Conservation (phyloP, 2,888 invertebrate genomes). For the Drosophila flavopinicola region DNA sequence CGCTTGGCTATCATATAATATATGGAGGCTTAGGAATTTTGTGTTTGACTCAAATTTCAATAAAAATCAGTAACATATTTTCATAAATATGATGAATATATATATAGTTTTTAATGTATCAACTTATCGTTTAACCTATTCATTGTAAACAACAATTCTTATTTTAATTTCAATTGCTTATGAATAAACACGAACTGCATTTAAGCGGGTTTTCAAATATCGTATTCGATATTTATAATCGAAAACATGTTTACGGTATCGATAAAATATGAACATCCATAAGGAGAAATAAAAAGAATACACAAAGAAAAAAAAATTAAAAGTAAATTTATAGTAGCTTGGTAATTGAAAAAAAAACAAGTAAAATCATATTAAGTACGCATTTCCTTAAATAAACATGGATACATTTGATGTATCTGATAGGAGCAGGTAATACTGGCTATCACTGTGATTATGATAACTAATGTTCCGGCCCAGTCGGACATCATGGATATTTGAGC, state of each 20-base stretch:
- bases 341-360: conserved; percentile 1
- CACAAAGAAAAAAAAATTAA: conserved; percentile 35
- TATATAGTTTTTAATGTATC: too few relatives aligned
- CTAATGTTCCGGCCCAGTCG: not conserved
- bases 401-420: conserved; percentile 83
- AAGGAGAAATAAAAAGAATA: conserved; percentile 24
- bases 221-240: not conserved
- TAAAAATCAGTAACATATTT: too few relatives aligned
- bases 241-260: not conserved
- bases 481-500: not conserved
- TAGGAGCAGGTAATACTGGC: conserved; percentile 74
- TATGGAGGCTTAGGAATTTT: too few relatives aligned
- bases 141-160: too few relatives aligned
- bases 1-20: too few relatives aligned
- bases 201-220: not conserved
- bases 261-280: conserved; percentile 14
- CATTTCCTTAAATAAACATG: conserved; percentile 59
- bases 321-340: conserved; percentile 3
- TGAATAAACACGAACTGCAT: too few relatives aligned
- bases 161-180: not conserved
- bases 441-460: not conserved
- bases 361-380: not conserved
- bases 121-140: too few relatives aligned
- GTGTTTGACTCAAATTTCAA: too few relatives aligned
- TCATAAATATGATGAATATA: too few relatives aligned